phyloP scores from a whole-genome alignment of 2,888 invertebrate species.

The Schizaphis graminum region DNA sequence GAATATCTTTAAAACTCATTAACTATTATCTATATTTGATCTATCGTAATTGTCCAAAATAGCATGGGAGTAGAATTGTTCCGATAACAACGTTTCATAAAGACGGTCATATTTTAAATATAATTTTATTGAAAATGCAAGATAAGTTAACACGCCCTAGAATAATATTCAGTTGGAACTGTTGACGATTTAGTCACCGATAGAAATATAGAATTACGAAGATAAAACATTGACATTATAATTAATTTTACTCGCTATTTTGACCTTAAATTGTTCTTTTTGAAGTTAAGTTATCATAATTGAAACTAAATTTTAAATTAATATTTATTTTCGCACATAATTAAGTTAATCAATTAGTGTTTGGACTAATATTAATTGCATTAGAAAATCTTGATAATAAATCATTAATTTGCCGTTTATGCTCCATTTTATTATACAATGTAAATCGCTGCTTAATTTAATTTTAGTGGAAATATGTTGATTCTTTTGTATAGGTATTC shows the following conservation, averaged over 20 bases:
- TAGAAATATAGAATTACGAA: background rate
- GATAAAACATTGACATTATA: background rate
- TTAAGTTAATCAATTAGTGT: background rate
- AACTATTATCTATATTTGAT: background rate
- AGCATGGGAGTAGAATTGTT: background rate
- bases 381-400: background rate
- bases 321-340: background rate
- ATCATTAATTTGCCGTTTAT: background rate
- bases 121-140: background rate
- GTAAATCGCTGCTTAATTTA: background rate
- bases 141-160: background rate
- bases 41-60: background rate
- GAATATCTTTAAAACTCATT: background rate
- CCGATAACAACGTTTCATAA: background rate
- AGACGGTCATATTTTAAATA: background rate
- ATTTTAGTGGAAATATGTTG: background rate
- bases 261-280: background rate
- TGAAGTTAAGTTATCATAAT: background rate
- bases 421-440: background rate
- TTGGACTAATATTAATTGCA: background rate
- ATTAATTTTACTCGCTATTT: background rate
- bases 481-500: background rate
- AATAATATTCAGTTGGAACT: background rate
- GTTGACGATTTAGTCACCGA: background rate
- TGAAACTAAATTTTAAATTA: background rate